Conservation (phyloP, 2,888 invertebrate genomes). For the Epinotia demarniana region DNA sequence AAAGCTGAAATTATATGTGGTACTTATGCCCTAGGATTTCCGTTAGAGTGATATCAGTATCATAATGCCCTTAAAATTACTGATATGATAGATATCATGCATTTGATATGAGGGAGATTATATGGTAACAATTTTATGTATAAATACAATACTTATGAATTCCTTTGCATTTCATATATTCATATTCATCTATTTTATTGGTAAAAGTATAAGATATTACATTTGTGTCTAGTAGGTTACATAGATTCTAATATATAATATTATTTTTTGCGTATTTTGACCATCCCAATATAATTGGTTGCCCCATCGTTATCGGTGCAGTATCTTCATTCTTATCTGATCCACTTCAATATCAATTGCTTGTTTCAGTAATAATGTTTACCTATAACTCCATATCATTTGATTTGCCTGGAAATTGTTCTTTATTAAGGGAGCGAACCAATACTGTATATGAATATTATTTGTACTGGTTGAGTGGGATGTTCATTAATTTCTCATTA, state of each 20-base stretch:
- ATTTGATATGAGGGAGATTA: not conserved
- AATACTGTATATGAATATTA: not conserved
- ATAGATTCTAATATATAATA: too few species aligned
- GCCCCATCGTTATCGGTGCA: constrained; percentile 1
- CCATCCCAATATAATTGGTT: not conserved
- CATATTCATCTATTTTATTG: too few species aligned
- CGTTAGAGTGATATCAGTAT: constrained; percentile 2
- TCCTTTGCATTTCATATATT: not conserved
- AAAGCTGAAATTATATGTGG: too few species aligned
- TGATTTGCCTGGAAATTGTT: not conserved
- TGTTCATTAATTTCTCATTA: too few species aligned
- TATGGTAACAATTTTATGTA: not conserved
- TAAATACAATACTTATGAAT: not conserved
- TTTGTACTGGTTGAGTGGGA: too few species aligned
- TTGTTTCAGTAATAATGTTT: constrained; percentile 19
- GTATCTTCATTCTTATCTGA: constrained; percentile 34
- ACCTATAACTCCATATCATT: not conserved
- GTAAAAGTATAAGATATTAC: too few species aligned
- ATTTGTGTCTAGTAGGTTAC: too few species aligned
- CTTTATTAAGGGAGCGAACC: not conserved
- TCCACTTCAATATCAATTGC: constrained; percentile 23
- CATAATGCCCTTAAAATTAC: not conserved
- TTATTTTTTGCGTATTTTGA: not conserved
- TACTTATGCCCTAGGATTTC: too few species aligned
- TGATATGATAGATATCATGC: not conserved